These are phyloP conservation scores for Platysteira castanea DNA, from an alignment of 2,113 vertebrate genomes.

Conservation along the genomic window DNA sequence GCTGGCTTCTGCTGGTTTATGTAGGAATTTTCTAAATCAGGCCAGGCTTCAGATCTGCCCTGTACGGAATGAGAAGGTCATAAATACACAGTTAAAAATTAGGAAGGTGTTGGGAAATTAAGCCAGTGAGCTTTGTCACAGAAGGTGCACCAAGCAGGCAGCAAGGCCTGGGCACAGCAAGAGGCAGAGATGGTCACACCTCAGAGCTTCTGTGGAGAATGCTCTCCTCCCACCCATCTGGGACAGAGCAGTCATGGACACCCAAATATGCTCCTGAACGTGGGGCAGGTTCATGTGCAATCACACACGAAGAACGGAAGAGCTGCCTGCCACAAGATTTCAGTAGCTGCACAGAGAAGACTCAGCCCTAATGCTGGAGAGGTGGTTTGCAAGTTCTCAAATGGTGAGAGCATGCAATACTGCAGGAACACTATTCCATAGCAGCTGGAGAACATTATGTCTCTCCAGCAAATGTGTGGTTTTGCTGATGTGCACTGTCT, in stretches of 20 bases:
- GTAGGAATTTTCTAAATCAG: background rate
- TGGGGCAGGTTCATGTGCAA: background rate
- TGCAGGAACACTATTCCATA: background rate
- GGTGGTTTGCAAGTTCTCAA: background rate
- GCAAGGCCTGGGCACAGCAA: background rate
- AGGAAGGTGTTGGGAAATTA: background rate
- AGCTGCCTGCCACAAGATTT: background rate
- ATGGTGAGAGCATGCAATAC: background rate
- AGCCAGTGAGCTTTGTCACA: background rate
- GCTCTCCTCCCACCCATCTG: background rate
- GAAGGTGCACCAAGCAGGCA: background rate
- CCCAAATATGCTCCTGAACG: accelerated
- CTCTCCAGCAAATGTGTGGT: background rate
- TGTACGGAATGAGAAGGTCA: background rate
- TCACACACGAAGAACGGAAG: background rate
- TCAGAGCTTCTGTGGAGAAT: background rate
- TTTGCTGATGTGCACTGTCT: background rate
- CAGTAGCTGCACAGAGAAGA: background rate
- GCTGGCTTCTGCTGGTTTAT: background rate
- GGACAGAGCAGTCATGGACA: accelerated
- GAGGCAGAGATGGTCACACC: background rate
- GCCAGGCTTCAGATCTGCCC: background rate
- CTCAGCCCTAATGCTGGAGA: background rate
- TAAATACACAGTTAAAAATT: background rate
- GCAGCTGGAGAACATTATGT: background rate